Base-by-base conservation (phyloP, 1,140 invertebrate genomes). In the Agraylea sexmaculata region DNA sequence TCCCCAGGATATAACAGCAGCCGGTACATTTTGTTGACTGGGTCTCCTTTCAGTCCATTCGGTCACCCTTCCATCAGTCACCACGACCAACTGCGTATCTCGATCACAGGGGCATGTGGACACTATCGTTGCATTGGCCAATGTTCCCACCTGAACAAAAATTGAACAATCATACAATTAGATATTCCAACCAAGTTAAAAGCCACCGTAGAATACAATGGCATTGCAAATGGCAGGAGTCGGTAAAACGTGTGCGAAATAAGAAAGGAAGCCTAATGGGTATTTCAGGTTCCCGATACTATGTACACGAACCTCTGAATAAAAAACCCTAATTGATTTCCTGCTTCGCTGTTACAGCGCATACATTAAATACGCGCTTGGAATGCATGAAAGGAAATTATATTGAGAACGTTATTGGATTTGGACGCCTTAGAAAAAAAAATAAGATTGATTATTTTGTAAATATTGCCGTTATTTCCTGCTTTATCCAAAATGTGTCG, bases 71-170 rank as follows among this genome's bases (percentile, higher is more conserved):
- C 74, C 74, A 25, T 73, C 71, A 11, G 73, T 76, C 10, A 77
- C 69, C 3, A 74, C 69, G 3, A 62, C 62, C 41, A 75, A 64
- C 47, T 69, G 65, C 4, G 75, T 52, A 27, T 72, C 65, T 32
- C 68, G 59, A 13, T 71, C 69, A 47, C 75, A 76, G 4, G 73
- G 71, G 52, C 75, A 77, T 0, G 74, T 75, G 0, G 75, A 76
- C 50, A 74, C 62, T 3, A 77, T 69, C 32, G 64, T 67, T 2
- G 71, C 71, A 42, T 69, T 66, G 2, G 71, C 73, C 44, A 68
- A 62, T 19, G 71, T 65, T 42, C 71, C 70, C n/a, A 71, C 72
- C 73, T 75, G 54, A 48, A 45, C 32, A 47, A n/a, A 35, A 36
- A 21, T 21, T 22, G 33, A 33, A n/a, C 18, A 32, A n/a, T n/a